phyloP scores from a whole-genome alignment of 2,113 vertebrate species.

The Bothrops jararaca region DNA sequence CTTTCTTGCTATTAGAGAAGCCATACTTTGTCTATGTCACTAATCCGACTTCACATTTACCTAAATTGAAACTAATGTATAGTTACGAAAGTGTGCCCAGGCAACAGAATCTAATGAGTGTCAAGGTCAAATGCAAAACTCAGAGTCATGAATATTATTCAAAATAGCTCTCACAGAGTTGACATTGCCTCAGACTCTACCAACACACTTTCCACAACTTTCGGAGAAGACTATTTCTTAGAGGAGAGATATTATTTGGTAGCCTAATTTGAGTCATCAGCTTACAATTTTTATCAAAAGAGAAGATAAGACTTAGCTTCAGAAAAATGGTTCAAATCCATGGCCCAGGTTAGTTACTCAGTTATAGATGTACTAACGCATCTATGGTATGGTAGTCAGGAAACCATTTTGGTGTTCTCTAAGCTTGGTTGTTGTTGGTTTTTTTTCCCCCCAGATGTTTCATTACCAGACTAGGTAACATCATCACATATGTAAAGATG shows the following conservation, averaged over 20 bases:
- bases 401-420: not conserved
- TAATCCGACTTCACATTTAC: slow-evolving; percentile 38
- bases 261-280: not conserved
- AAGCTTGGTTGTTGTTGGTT: not conserved
- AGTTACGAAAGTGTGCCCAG: slow-evolving; percentile 30
- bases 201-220: not conserved
- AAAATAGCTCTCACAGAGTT: not conserved
- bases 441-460: not conserved
- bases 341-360: not conserved
- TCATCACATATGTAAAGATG: not conserved
- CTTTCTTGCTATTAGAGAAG: slow-evolving; percentile 38
- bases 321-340: not conserved
- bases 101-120: slow-evolving; percentile 44
- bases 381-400: not conserved
- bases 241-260: not conserved
- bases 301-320: not conserved
- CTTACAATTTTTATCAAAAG: not conserved
- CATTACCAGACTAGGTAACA: not conserved
- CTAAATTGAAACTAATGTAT: slow-evolving; percentile 60
- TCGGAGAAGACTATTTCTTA: not conserved
- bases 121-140: slow-evolving; percentile 40
- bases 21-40: slow-evolving; percentile 51
- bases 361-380: not conserved
- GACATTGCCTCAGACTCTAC: not conserved
- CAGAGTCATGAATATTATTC: not conserved